These are phyloP conservation scores for Invenusta paracnida DNA, from an alignment of 2,888 invertebrate species.

Conservation along the genomic window DNA sequence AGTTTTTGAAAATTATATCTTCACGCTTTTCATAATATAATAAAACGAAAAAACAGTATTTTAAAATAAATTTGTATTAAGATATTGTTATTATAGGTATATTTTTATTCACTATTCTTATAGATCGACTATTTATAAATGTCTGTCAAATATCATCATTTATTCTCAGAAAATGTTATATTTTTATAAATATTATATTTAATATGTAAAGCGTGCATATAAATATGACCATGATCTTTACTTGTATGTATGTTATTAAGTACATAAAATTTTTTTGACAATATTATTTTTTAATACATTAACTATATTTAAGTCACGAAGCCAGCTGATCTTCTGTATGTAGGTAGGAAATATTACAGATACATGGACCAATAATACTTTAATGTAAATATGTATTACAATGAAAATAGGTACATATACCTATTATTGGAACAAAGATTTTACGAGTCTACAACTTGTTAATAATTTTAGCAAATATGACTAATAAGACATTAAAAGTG, in stretches of 20 bases:
- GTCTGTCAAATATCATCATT: background rate
- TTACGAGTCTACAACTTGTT: background rate
- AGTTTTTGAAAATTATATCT: background rate
- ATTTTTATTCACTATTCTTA: background rate
- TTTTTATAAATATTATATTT: background rate
- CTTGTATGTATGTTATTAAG: background rate
- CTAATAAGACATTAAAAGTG: background rate
- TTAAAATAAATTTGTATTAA: background rate
- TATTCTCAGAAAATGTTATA: background rate
- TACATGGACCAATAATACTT: background rate
- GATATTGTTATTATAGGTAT: background rate
- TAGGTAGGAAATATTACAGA: background rate
- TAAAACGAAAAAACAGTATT: background rate
- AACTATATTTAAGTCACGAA: background rate
- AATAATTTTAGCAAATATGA: background rate
- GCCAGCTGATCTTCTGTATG: background rate
- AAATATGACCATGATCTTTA: background rate
- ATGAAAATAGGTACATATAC: background rate
- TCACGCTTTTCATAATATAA: background rate
- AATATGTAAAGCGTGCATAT: background rate
- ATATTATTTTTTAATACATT: background rate
- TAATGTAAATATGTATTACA: background rate
- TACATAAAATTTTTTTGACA: background rate
- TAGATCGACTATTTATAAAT: background rate
- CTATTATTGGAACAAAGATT: background rate